phyloP scores from a whole-genome alignment of 2,113 vertebrate genomes.

The Cyphomyrus plagiostoma region DNA sequence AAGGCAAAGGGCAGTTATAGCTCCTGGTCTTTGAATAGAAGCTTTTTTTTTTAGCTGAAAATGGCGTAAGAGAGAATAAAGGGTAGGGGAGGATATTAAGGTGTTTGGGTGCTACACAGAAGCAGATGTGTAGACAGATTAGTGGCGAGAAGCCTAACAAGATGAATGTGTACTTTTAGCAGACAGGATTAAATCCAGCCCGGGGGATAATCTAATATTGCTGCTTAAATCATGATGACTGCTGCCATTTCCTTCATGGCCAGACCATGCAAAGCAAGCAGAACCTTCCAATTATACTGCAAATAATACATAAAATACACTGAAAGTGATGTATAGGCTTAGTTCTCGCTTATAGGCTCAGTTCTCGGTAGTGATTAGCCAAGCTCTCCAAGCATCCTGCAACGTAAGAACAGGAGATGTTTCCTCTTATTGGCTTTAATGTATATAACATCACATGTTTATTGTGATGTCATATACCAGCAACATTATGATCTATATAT shows the following conservation, averaged over 20 bases:
- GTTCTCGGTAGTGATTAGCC: not conserved
- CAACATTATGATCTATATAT: not conserved
- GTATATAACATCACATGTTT: not conserved
- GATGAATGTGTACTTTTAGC: conserved; percentile 74
- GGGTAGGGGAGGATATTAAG: not conserved
- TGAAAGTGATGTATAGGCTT: not conserved
- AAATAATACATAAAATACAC: conserved; percentile 16
- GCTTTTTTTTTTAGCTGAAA: not conserved
- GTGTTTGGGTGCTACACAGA: not conserved
- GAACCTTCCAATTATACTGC: not conserved
- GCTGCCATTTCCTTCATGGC: conserved; percentile 51
- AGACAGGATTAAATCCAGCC: conserved; percentile 78
- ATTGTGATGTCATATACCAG: not conserved
- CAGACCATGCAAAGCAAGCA: not conserved
- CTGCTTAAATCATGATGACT: conserved; percentile 60
- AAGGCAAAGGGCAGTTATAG: not conserved
- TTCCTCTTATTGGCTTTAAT: not conserved
- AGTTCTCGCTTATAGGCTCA: no score
- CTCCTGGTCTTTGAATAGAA: not conserved
- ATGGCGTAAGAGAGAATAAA: not conserved
- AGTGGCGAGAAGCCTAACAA: conserved; percentile 70
- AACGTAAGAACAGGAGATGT: not conserved
- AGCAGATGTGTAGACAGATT: conserved; percentile 25
- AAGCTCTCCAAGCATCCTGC: not conserved
- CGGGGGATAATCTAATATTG: conserved; percentile 64